These are phyloP conservation scores for Mycalesis mineus DNA, from an alignment of 2,888 invertebrate genomes.

Conservation along the genomic window DNA sequence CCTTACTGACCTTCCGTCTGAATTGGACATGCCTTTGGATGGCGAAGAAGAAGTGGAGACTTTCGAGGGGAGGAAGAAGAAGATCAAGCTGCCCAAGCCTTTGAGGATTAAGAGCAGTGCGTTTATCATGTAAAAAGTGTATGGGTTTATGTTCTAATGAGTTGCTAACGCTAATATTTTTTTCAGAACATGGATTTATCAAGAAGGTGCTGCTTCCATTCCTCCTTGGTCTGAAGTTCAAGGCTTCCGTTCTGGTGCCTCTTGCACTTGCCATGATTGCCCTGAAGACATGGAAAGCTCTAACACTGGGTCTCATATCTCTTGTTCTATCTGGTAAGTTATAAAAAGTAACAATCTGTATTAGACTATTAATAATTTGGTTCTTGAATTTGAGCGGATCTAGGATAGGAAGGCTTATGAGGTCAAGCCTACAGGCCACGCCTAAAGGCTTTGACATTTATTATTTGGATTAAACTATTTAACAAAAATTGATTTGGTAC, in stretches of 20 bases:
- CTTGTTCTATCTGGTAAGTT: constrained; percentile 85
- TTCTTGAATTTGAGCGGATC: too few relatives aligned
- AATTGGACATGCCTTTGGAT: constrained; percentile 84
- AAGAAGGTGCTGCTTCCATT: constrained; percentile 92
- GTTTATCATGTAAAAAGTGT: constrained; percentile 31
- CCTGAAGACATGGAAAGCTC: constrained; percentile 92
- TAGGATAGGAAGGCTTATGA: too few relatives aligned
- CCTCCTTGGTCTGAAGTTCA: constrained; percentile 90
- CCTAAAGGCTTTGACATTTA: too few relatives aligned
- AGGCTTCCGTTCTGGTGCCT: constrained; percentile 89
- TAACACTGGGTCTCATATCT: constrained; percentile 90
- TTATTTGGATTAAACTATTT: too few relatives aligned
- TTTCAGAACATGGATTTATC: constrained; percentile 87
- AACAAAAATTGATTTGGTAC: too few relatives aligned
- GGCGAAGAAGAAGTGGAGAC: constrained; percentile 69
- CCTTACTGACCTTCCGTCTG: constrained; percentile 80
- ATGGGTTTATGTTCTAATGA: not conserved
- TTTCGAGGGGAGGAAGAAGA: constrained; percentile 72
- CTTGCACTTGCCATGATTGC: constrained; percentile 89
- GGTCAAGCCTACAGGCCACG: too few relatives aligned
- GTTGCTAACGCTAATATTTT: constrained; percentile 28
- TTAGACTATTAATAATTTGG: too few relatives aligned
- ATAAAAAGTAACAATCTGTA: not conserved
- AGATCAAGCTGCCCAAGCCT: constrained; percentile 73
- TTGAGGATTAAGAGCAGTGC: constrained; percentile 74